phyloP scores from a whole-genome alignment of 2,113 vertebrate genomes.

The Spea bombifrons region DNA sequence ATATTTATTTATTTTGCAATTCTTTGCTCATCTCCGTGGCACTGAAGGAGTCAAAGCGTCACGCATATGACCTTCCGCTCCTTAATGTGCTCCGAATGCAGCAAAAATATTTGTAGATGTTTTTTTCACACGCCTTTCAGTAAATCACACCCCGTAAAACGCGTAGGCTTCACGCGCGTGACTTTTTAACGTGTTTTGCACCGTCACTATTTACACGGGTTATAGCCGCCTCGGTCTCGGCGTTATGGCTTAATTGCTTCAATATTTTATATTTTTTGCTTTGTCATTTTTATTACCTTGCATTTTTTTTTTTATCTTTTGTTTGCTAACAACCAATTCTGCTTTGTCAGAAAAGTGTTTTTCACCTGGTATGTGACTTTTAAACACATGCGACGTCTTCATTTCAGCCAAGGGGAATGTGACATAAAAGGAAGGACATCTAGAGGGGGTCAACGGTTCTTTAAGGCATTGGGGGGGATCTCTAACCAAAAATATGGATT shows the following conservation, averaged over 20 bases:
- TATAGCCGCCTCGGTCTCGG: background rate
- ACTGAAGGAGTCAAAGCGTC: no score
- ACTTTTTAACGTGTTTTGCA: conserved; percentile 15
- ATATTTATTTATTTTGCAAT: no score
- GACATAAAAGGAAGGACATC: no score
- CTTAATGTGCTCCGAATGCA: no score
- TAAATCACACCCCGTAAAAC: background rate
- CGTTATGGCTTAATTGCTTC: conserved; percentile 8
- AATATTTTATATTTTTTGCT: background rate
- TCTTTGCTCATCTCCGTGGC: no score
- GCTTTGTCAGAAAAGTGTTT: conserved; percentile 17
- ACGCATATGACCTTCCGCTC: no score
- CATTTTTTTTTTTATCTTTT: conserved; percentile 21
- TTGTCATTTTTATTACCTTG: conserved; percentile 18
- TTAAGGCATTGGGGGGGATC: no score
- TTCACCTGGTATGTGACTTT: background rate
- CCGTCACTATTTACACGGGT: conserved; percentile 13
- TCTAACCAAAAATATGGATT: no score
- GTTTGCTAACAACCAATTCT: conserved; percentile 1
- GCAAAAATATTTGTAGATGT: background rate
- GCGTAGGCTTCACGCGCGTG: background rate
- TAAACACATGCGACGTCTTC: conserved; percentile 3
- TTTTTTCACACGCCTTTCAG: conserved; percentile 3
- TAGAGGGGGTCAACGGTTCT: no score
- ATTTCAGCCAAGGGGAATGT: background rate